Evolutionary conservation across 2,888 invertebrate genomes (phyloP), one percentile per base, ranked within the genome.

Genomic region (Mesorhabditis belari): DNA sequence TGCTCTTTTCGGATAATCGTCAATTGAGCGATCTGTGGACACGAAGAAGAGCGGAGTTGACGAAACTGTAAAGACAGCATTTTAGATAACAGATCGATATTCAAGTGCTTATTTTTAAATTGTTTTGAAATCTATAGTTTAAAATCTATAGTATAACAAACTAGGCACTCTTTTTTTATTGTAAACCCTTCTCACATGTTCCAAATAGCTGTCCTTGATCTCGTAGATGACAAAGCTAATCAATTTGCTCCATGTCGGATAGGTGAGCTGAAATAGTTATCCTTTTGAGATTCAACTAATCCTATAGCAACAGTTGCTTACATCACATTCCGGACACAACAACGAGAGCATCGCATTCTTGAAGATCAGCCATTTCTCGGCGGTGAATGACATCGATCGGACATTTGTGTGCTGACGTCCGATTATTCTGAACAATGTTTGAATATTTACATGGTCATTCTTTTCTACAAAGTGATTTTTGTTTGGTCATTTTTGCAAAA

Each of bases 301-400:
- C n/a, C n/a, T n/a, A n/a, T n/a, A n/a, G n/a, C n/a, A n/a, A n/a
- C n/a, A n/a, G n/a, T n/a, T n/a, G n/a, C 61, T 64, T 51, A 60
- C 64, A 51, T 62, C 56, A 55, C 62, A 66, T 51, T 67, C 65
- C 53, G 70, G 71, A 61, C 72, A 73, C 29, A 78, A 68, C 24
- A 70, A 67, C 25, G 69, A 62, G 44, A 75, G 59, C 35, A 77
- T 61, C 25, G 73, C 71, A 51, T 66, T 72, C 62, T 78, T 78
- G 66, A 78, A 78, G 54, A 76, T 70, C 28, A 78, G 70, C 78
- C 78, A 78, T 55, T 74, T 74, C 55, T 74, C 73, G 35, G 78
- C 78, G 9, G 75, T 77, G 66, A 78, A 78, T 49, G 70, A 74
- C 66, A 78, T 67, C 51, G 67, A 69, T 24, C 74, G 74, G 23